Percentiles rank a stretch among this genome's conserved stretches.
Evolutionary conservation across 2,797 vertebrate genomes (phyloP).

Genomic region (Sandelia bainsii): DNA sequence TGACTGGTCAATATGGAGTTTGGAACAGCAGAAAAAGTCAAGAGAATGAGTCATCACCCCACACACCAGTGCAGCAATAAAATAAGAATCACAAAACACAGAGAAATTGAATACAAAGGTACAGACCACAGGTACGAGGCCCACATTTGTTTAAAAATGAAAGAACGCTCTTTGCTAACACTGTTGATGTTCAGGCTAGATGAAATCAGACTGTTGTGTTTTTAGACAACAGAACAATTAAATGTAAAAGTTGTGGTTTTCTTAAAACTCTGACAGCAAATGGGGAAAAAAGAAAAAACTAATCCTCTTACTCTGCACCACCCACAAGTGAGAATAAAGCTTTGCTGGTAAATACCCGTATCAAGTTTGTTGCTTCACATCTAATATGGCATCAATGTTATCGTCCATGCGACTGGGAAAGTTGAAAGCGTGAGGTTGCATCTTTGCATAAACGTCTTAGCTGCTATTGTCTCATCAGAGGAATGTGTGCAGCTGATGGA

Average conservation of each 20-base stretch:
- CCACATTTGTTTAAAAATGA: too few relatives aligned
- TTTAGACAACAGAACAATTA: conserved; percentile 80
- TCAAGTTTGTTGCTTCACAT: conserved; percentile 81
- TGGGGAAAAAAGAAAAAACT: conserved; percentile 53
- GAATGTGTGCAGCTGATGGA: conserved; percentile 80
- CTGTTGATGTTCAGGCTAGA: conserved; percentile 10
- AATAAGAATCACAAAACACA: background rate
- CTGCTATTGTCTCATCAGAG: conserved; percentile 72
- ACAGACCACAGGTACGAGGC: background rate
- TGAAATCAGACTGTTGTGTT: conserved; percentile 47
- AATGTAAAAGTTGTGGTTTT: conserved; percentile 68
- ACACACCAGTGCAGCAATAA: background rate
- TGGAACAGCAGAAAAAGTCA: background rate
- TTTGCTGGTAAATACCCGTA: conserved; percentile 87
- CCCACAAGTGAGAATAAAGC: conserved; percentile 64
- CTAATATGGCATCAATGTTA: conserved; percentile 81
- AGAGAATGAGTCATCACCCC: background rate
- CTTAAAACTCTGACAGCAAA: conserved; percentile 75
- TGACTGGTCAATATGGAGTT: background rate
- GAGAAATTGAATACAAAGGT: background rate
- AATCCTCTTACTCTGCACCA: conserved; percentile 85
- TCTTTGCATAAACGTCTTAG: conserved; percentile 74
- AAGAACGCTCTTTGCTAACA: background rate
- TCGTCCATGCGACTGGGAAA: conserved; percentile 72
- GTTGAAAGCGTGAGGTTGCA: conserved; percentile 75